These are phyloP conservation scores for Natator depressus DNA, from an alignment of 2,113 vertebrate species.

Conservation along the genomic window DNA sequence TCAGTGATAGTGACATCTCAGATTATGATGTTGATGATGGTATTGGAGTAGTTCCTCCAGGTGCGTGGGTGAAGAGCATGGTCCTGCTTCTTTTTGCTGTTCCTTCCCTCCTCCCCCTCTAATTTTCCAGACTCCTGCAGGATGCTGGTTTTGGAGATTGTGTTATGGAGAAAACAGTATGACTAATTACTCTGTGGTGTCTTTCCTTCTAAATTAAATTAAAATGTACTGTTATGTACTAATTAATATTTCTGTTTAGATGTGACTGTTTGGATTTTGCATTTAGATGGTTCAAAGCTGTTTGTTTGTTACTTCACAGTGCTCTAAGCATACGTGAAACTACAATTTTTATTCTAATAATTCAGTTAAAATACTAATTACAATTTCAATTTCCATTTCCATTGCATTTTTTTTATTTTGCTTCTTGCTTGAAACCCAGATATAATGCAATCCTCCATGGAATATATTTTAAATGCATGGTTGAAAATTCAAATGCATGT, in stretches of 20 bases:
- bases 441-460: slow-evolving; percentile 63
- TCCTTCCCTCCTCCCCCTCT: slow-evolving; percentile 27
- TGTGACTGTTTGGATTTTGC: background rate
- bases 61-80: slow-evolving; percentile 91
- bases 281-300: background rate
- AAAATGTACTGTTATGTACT: slow-evolving; percentile 6
- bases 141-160: slow-evolving; percentile 68
- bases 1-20: slow-evolving; percentile 96
- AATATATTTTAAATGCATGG: slow-evolving; percentile 76
- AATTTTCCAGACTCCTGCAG: slow-evolving; percentile 71
- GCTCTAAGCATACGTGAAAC: slow-evolving; percentile 59
- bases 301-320: slow-evolving; percentile 24
- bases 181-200: slow-evolving; percentile 64
- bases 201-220: slow-evolving; percentile 31
- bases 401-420: slow-evolving; percentile 48
- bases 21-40: slow-evolving; percentile 98
- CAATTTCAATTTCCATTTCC: slow-evolving; percentile 15
- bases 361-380: background rate
- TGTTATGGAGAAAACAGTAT: slow-evolving; percentile 60
- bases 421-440: slow-evolving; percentile 47
- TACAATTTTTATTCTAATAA: slow-evolving; percentile 20
- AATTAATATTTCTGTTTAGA: slow-evolving; percentile 7
- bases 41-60: slow-evolving; percentile 95
- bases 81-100: slow-evolving; percentile 73
- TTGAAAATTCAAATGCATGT: slow-evolving; percentile 73